Conservation (phyloP, 35 echinoderm and acorn worm genomes). For the Lytechinus pictus region DNA sequence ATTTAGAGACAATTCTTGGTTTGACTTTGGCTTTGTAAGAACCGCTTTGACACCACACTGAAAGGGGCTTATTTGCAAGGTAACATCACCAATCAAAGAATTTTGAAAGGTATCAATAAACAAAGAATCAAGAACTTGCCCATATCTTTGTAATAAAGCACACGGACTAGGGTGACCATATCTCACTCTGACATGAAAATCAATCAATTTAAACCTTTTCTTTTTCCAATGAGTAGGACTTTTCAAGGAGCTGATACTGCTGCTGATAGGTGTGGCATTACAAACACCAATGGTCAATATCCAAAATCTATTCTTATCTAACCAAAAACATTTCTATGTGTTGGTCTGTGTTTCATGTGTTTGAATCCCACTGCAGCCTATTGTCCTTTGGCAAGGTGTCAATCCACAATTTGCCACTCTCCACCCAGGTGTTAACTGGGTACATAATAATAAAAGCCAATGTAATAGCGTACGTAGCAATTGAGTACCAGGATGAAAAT, state of each 20-base stretch:
- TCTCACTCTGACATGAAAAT: neutral
- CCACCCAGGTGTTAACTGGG: no score
- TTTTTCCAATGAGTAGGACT: neutral
- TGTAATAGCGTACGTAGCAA: no score
- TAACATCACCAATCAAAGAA: slow-evolving; percentile 13
- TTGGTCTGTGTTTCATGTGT: no score
- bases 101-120: neutral
- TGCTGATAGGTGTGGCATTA: neutral
- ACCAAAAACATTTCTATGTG: no score
- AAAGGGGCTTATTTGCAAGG: neutral
- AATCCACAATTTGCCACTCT: no score
- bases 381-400: no score
- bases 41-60: slow-evolving; percentile 6
- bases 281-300: neutral
- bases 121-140: neutral
- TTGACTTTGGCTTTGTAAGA: slow-evolving; percentile 11
- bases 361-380: no score
- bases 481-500: no score
- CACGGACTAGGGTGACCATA: neutral
- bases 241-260: neutral
- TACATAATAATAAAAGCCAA: no score
- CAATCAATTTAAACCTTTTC: neutral
- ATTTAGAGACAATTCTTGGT: neutral
- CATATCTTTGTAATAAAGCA: slow-evolving; percentile 1
- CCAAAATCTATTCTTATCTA: neutral